Evolutionary conservation across 2,113 vertebrate species (phyloP), one percentile per base, ranked within the genome.

Genomic region (Odocoileus hemionus): DNA sequence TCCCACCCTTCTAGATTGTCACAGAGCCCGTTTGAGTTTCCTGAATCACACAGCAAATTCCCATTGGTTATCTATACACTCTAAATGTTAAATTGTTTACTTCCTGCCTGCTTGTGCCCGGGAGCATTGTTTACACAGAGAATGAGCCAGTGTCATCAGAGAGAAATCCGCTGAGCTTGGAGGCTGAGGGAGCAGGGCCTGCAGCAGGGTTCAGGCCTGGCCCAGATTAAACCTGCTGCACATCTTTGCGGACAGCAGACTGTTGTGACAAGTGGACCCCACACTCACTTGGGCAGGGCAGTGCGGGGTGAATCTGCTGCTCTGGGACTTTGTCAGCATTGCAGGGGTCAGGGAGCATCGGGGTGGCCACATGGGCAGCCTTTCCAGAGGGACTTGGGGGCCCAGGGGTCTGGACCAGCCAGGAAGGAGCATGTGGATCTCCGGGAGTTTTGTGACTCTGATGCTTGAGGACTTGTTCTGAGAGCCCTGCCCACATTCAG

Each of bases 391-490:
- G n/a, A 28, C 26, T 16, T 2, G 2, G 39, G 36, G 5, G 15
- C 7, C 1, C 0, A 1, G 15, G 15, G 5, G 7, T 33, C 47
- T 43, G 55, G n/a, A 84, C 5, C 30, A 1, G 16, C 58, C 47
- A 14, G 2, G n/a, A 23, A 19, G 23, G 39, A 43, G 28, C n/a
- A 0, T 0, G 10, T 25, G 7, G 3, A 10, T 30, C 39, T 70
- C 54, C 4, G 54, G 11, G 36, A 54, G 2, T 17, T 12, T 36
- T 1, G 6, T 4, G 6, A 6, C 39, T 52, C 52, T 50, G 70
- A 30, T 0, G 0, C 33, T 33, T 2, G 1, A n/a, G 58, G 55
- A 10, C 85, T 7, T 7, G 0, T 39, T 21, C 47, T 19, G n/a
- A 78, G 91, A 78, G 2, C 3, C 4, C 8, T 43, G 45, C 10